Evolutionary conservation across 2,113 vertebrate genomes (phyloP).

Genomic region (Heteronetta atricapilla): DNA sequence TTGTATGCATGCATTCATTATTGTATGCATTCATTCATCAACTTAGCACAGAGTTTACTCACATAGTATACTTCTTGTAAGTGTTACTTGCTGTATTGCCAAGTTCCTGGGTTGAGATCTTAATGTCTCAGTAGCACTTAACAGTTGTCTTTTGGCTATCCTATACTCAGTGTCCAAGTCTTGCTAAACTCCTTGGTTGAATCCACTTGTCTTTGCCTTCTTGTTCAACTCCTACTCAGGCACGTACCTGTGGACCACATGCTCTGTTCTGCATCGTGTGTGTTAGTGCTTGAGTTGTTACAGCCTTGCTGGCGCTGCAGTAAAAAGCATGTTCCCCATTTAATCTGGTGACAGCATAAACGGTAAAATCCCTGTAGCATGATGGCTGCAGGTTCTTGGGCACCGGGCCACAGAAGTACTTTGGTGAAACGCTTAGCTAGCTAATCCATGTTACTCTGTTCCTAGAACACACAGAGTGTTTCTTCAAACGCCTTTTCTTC

Average conservation of each 20-base stretch:
- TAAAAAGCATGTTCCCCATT: background rate
- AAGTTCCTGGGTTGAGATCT: background rate
- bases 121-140: background rate
- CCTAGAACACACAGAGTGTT: background rate
- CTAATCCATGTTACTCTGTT: background rate
- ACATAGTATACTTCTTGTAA: background rate
- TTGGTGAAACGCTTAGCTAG: background rate
- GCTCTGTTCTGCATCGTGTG: background rate
- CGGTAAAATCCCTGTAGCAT: background rate
- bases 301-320: background rate
- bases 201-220: background rate
- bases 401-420: background rate
- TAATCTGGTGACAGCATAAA: background rate
- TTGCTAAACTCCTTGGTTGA: background rate
- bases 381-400: background rate
- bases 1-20: background rate
- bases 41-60: background rate
- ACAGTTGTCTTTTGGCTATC: background rate
- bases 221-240: background rate
- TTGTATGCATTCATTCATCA: background rate
- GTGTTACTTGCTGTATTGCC: background rate
- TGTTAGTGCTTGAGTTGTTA: too few species aligned
- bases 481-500: background rate
- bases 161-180: background rate
- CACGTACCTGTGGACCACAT: rapidly evolving